Base-by-base conservation (phyloP, 2,113 vertebrate species). In the Strigops habroptila region DNA sequence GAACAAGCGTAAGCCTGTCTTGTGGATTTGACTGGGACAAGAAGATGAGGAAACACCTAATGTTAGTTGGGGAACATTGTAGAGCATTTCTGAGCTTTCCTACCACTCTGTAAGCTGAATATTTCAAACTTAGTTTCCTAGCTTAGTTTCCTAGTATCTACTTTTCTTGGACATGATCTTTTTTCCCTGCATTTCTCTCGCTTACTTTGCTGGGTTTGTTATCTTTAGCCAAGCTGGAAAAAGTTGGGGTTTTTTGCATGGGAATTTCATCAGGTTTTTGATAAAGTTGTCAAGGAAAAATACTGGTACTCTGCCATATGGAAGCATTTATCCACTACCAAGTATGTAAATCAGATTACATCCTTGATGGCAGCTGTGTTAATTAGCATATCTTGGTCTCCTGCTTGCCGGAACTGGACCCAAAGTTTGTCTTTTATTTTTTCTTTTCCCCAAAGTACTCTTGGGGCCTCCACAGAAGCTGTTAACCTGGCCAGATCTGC, bases 261-360 rank as follows among this genome's bases (percentile, higher is more conserved):
- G 41, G 77, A 94, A 91, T 95, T 94, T 85, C 83, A 82, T 92
- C 85, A 55, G n/a, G 83, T 91, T 93, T 91, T 95, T 96, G 96
- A 97, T 97, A 92, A 94, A 97, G 96, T 95, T 96, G 93, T 97
- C 96, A 96, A 92, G 74, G 77, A 95, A 96, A 94, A 96, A 93
- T 82, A 77, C 67, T 95, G 95, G 81, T 97, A 79, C 37, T 93
- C 63, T 95, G 96, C 96, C 96, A 97, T 96, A 96, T 95, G 93
- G 96, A 96, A 96, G 67, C 63, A 85, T 94, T 96, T 96, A 97
- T 94, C 93, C 74, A 73, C 70, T 76, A 95, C 86, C 74, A 93
- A 96, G 86, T 97, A 96, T 97, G 95, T 48, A 96, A 97, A 97
- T 97, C 77, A 95, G 93, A 95, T 96, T 94, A 97, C 91, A 97